These are phyloP conservation scores for Neoaliturus tenellus DNA, from an alignment of 2,888 invertebrate genomes.

Conservation along the genomic window DNA sequence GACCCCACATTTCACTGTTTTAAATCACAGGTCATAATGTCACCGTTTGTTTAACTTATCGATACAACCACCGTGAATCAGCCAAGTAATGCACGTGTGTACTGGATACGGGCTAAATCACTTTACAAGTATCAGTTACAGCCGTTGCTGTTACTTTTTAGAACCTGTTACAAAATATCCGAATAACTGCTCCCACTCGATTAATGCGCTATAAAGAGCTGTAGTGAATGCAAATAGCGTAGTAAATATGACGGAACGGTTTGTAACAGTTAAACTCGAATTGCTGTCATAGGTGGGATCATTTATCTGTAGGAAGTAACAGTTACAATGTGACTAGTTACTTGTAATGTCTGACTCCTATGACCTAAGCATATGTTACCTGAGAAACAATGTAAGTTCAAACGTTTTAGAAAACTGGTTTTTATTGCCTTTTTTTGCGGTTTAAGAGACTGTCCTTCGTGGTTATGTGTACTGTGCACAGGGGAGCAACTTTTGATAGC, in stretches of 20 bases:
- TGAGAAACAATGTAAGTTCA: neutral
- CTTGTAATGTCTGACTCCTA: neutral
- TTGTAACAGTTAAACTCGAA: no score
- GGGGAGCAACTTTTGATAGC: no score
- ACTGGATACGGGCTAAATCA: conserved; percentile 12
- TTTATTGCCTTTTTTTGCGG: no score
- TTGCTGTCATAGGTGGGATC: no score
- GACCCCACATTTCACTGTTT: neutral
- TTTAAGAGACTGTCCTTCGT: no score
- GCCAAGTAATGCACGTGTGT: neutral
- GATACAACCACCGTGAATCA: neutral
- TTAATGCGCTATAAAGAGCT: neutral
- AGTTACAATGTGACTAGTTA: neutral
- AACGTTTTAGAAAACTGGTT: no score
- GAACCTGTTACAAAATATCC: neutral
- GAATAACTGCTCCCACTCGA: neutral
- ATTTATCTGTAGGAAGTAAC: neutral
- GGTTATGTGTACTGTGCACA: no score
- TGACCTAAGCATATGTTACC: no score
- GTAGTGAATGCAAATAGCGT: neutral
- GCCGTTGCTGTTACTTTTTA: neutral
- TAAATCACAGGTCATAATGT: conserved; percentile 8
- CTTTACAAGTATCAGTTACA: conserved; percentile 5
- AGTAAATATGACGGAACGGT: neutral
- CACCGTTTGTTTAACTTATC: conserved; percentile 9